Evolutionary conservation across 2,888 invertebrate genomes (phyloP).

Genomic region (Eilema caniola): DNA sequence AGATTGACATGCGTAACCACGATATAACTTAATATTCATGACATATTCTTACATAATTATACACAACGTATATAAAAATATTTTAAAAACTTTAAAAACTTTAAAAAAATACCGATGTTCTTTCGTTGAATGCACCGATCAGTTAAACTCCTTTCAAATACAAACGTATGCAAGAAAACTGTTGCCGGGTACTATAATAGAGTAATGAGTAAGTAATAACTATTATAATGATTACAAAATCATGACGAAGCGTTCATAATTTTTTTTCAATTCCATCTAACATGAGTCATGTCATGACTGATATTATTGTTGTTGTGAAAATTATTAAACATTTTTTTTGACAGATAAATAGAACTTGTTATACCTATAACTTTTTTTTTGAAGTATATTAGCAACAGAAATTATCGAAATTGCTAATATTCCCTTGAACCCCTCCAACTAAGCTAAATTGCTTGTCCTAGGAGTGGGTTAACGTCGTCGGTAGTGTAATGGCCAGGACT

Average conservation of each 20-base stretch:
- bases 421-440: no score
- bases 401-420: no score
- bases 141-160: neutral
- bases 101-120: neutral
- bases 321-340: neutral
- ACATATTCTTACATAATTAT: conserved; percentile 41
- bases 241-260: conserved; percentile 34
- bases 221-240: conserved; percentile 31
- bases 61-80: conserved; percentile 19
- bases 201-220: conserved; percentile 21
- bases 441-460: no score
- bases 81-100: neutral
- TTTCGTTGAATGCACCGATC: neutral
- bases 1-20: conserved; percentile 32
- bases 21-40: conserved; percentile 30
- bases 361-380: neutral
- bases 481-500: no score
- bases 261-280: conserved; percentile 30
- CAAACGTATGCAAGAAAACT: neutral
- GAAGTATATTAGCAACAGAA: no score
- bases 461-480: no score
- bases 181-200: conserved; percentile 27
- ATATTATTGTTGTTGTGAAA: neutral
- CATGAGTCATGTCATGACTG: neutral
- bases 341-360: conserved; percentile 4